These are phyloP conservation scores for Podarcis siculus DNA, from an alignment of 2,797 vertebrate species.

Conservation along the genomic window DNA sequence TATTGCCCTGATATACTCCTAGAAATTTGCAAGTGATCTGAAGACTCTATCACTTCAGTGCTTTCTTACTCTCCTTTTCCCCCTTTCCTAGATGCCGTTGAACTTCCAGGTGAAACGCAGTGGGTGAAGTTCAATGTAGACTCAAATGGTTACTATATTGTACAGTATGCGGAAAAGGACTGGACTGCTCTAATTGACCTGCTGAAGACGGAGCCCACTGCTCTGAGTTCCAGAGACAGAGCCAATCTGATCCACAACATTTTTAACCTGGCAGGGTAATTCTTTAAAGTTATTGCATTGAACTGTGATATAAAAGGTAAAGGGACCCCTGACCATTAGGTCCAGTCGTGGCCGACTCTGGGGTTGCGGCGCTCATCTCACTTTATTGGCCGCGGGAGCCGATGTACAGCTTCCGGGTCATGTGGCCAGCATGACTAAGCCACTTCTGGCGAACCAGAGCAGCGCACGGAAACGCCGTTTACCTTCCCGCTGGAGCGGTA, in stretches of 20 bases:
- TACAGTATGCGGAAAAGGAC: conserved; percentile 85
- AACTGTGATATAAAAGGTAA: too few relatives aligned
- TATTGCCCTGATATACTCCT: not conserved
- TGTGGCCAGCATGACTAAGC: too few relatives aligned
- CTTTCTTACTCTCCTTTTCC: not conserved
- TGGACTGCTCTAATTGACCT: conserved; percentile 83
- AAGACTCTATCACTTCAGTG: not conserved
- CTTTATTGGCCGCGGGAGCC: too few relatives aligned
- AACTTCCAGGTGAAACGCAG: conserved; percentile 81
- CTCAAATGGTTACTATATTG: conserved; percentile 92
- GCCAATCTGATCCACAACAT: conserved; percentile 91
- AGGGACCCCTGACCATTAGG: too few relatives aligned
- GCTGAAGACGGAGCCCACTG: conserved; percentile 75
- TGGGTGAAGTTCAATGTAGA: conserved; percentile 94
- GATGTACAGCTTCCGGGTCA: too few relatives aligned
- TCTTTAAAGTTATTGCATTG: not conserved
- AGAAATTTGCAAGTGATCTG: not conserved
- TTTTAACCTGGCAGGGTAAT: conserved; percentile 90
- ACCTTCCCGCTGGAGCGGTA: too few relatives aligned
- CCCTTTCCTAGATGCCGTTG: conserved; percentile 79
- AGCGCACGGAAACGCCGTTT: too few relatives aligned
- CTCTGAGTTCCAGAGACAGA: conserved; percentile 87
- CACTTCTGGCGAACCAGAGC: too few relatives aligned
- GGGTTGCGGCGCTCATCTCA: too few relatives aligned
- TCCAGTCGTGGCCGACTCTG: too few relatives aligned